A percentile compares a stretch with the other conserved stretches of the same genome.
These are phyloP conservation scores for Zaprionus taronus DNA, from an alignment of 1,140 invertebrate genomes.

Conservation along the genomic window DNA sequence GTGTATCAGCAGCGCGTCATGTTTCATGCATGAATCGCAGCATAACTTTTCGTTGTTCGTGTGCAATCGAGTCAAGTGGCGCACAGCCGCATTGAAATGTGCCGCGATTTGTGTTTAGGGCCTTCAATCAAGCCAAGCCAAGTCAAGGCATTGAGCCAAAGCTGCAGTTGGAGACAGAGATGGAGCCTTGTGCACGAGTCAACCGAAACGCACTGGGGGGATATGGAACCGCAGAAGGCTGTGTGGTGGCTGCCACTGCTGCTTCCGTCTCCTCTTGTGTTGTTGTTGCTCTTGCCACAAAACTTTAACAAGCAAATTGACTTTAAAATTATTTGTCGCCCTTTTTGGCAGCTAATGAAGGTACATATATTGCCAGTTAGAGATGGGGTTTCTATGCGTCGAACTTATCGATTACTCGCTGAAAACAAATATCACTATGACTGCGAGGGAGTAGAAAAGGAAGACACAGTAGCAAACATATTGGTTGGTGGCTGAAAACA, in stretches of 20 bases:
- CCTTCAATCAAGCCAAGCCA: slow-evolving; percentile 53
- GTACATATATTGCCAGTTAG: neutral
- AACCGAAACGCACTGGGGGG: slow-evolving; percentile 6
- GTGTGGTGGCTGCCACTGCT: neutral
- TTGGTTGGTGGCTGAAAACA: no score
- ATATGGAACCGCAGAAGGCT: neutral
- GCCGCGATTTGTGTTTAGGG: slow-evolving; percentile 55
- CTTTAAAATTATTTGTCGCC: slow-evolving; percentile 30
- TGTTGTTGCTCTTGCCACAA: slow-evolving; percentile 21
- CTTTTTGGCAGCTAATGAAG: neutral
- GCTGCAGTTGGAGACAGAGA: neutral
- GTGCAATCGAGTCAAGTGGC: slow-evolving; percentile 74
- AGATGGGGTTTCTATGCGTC: neutral
- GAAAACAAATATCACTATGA: neutral
- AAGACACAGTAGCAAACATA: no score
- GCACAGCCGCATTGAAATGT: slow-evolving; percentile 57
- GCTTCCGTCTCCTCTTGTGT: neutral
- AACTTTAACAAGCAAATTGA: slow-evolving; percentile 40
- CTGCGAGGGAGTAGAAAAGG: no score
- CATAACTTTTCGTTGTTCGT: slow-evolving; percentile 73
- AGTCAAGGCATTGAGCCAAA: slow-evolving; percentile 5
- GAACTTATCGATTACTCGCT: no score
- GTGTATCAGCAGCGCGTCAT: slow-evolving; percentile 43
- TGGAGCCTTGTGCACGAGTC: no score
- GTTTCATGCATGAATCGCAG: slow-evolving; percentile 78